Evolutionary conservation across 2,888 invertebrate species (phyloP).

Genomic region (Gibbula magus): DNA sequence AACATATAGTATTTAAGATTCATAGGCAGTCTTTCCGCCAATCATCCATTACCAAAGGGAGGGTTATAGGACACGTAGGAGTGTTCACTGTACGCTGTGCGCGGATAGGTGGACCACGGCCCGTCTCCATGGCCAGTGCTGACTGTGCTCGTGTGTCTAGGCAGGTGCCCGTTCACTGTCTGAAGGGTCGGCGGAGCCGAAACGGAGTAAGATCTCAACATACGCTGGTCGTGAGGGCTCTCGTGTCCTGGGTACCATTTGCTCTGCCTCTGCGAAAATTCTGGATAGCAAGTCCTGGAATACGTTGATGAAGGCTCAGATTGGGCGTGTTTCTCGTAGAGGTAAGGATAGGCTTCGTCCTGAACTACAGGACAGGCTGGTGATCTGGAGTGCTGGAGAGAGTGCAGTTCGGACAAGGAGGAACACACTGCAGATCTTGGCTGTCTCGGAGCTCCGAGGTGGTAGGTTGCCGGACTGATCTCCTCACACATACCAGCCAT

Average conservation of each 20-base stretch:
- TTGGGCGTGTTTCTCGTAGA: neutral
- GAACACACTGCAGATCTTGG: neutral
- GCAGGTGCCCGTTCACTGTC: neutral
- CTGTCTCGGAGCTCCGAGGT: neutral
- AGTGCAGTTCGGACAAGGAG: neutral
- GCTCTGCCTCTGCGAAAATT: neutral
- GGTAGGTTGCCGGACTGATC: neutral
- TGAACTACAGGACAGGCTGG: neutral
- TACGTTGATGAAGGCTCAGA: neutral
- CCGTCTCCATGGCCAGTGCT: no score
- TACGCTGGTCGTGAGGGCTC: neutral
- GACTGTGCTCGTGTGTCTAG: no score
- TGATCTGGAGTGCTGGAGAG: neutral
- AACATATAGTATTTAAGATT: no score
- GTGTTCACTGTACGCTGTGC: no score
- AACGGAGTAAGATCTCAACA: neutral
- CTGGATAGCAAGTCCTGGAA: no score
- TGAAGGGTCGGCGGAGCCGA: neutral
- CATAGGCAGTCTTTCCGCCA: no score
- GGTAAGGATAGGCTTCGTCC: neutral
- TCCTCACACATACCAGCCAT: neutral
- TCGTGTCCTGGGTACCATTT: neutral
- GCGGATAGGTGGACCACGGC: no score
- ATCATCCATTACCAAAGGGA: no score
- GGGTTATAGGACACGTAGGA: no score